Evolutionary conservation across 1,140 invertebrate genomes (phyloP).

Genomic region (Rhizoglyphus robini): DNA sequence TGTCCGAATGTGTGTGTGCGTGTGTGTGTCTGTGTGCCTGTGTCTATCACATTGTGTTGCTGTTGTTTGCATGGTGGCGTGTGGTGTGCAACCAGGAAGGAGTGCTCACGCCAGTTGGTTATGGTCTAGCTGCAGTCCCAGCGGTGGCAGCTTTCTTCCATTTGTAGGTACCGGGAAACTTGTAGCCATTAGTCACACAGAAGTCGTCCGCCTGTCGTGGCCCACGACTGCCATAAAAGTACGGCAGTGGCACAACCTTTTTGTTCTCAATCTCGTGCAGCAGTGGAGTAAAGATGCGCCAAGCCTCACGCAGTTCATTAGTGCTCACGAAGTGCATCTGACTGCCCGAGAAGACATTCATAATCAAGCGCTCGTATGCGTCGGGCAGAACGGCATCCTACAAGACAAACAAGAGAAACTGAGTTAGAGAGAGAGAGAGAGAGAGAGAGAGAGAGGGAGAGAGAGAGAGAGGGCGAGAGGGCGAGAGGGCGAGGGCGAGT

Average conservation of each 20-base stretch:
- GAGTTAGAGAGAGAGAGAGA: no score
- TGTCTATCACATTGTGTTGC: no score
- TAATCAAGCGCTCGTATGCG: constrained; percentile 41
- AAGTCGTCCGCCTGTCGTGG: constrained; percentile 19
- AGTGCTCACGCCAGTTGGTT: no score
- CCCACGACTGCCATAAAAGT: constrained; percentile 37
- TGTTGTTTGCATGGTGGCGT: no score
- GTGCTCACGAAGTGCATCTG: constrained; percentile 42
- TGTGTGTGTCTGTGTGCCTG: no score
- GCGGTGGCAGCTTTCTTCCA: constrained; percentile 53
- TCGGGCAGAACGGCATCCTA: constrained; percentile 31
- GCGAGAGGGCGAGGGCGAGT: no score
- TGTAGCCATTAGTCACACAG: constrained; percentile 1
- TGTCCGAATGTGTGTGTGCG: no score
- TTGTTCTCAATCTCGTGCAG: constrained; percentile 38
- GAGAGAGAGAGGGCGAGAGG: no score
- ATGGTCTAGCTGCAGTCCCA: no score
- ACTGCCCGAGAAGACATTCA: constrained; percentile 27
- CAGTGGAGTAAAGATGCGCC: constrained; percentile 40
- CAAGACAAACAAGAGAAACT: background rate
- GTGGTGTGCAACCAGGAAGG: no score
- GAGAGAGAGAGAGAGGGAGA: no score
- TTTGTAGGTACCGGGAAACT: constrained; percentile 87
- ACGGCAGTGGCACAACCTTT: constrained; percentile 35
- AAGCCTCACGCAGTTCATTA: constrained; percentile 41